A percentile compares a stretch with the other conserved stretches of the same genome.
These are phyloP conservation scores for Paramisgurnus dabryanus DNA, from an alignment of 2,113 vertebrate species.

Conservation along the genomic window DNA sequence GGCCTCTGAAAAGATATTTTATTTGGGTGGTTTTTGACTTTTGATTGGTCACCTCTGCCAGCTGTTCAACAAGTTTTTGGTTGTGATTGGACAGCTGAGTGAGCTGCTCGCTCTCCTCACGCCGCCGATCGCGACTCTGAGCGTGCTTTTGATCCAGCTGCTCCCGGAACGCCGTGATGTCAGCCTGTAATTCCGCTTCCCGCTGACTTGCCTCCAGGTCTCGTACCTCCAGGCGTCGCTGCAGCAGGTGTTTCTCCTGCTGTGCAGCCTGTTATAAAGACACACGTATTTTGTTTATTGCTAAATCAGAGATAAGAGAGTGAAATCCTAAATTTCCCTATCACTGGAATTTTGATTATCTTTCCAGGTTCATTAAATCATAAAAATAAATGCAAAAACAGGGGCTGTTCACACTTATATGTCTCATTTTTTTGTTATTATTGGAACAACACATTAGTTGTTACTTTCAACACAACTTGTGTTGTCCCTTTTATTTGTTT, in stretches of 20 bases:
- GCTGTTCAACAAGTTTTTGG: slow-evolving; percentile 78
- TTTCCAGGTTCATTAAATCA: background rate
- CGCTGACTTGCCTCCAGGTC: slow-evolving; percentile 68
- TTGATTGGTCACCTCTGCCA: slow-evolving; percentile 71
- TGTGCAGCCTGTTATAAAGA: slow-evolving; percentile 65
- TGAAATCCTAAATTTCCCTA: background rate
- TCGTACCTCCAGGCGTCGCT: slow-evolving; percentile 70
- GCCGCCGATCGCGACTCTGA: slow-evolving; percentile 66
- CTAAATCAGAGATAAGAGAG: too few species aligned
- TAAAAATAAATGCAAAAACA: background rate
- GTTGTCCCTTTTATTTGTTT: too few species aligned
- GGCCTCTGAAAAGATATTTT: background rate
- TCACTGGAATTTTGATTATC: background rate
- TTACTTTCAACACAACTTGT: too few species aligned
- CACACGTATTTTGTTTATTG: background rate
- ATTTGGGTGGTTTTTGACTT: too few species aligned
- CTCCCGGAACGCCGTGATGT: slow-evolving; percentile 60
- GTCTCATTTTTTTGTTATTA: too few species aligned
- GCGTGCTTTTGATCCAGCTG: slow-evolving; percentile 70
- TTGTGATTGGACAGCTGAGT: slow-evolving; percentile 75
- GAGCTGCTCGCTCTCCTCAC: slow-evolving; percentile 73
- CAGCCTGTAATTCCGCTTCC: slow-evolving; percentile 70
- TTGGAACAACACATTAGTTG: too few species aligned
- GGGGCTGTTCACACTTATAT: background rate
- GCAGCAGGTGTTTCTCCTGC: slow-evolving; percentile 73